Evolutionary conservation across 2,113 vertebrate species (phyloP).

Genomic region (Chloropsis cyanopogon): DNA sequence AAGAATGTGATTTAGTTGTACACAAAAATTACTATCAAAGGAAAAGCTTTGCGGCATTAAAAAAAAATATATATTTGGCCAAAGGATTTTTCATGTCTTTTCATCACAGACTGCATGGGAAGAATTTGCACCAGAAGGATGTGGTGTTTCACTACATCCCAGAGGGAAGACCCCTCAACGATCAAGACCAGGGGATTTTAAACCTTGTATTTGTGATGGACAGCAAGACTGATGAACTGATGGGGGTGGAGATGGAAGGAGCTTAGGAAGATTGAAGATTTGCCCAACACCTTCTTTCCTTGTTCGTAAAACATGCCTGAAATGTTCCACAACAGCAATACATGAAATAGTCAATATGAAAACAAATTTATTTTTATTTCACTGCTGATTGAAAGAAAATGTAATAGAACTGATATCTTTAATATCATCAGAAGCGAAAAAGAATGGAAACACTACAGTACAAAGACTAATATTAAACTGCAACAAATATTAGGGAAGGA

Average conservation of each 20-base stretch:
- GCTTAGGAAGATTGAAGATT: neutral
- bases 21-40: neutral
- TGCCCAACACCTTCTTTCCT: neutral
- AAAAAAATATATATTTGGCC: neutral
- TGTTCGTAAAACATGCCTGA: neutral
- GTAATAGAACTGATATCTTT: neutral
- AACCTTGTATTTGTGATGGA: neutral
- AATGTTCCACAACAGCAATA: neutral
- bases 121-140: neutral
- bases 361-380: neutral
- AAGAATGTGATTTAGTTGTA: neutral
- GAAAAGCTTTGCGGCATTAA: neutral
- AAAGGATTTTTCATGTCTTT: neutral
- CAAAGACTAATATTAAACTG: neutral
- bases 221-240: neutral
- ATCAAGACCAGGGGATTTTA: neutral
- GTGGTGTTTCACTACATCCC: neutral
- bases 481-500: neutral
- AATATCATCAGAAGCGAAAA: neutral
- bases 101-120: neutral
- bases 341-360: neutral
- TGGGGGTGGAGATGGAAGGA: neutral
- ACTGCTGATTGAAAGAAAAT: neutral
- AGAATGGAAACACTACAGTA: neutral
- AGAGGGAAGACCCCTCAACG: neutral